Conservation (phyloP, 2,888 invertebrate species). For the Agrotis ipsilon region DNA sequence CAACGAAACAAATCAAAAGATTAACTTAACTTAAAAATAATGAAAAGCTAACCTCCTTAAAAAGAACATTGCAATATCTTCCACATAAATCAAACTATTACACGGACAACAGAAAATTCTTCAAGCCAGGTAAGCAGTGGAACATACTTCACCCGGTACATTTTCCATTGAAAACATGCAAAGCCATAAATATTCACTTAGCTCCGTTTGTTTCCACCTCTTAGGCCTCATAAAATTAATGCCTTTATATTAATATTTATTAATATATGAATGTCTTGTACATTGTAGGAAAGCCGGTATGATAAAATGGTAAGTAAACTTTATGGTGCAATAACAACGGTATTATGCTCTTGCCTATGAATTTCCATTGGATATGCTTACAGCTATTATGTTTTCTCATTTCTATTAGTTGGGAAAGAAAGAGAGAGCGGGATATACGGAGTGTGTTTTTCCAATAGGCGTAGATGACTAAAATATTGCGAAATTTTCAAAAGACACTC, state of each 20-base stretch:
- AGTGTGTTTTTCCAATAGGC: no score
- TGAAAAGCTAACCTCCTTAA: constrained; percentile 25
- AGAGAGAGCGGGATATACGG: constrained; percentile 42
- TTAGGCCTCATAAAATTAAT: constrained; percentile 89
- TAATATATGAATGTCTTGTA: constrained; percentile 83
- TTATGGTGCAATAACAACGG: constrained; percentile 85
- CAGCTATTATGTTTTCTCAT: constrained; percentile 64
- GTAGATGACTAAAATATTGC: no score
- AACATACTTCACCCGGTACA: constrained; percentile 72
- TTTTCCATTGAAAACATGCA: constrained; percentile 81
- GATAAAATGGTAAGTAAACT: constrained; percentile 86
- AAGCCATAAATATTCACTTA: constrained; percentile 87
- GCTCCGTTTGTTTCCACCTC: constrained; percentile 85
- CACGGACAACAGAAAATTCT: constrained; percentile 69
- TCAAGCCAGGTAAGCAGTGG: constrained; percentile 60
- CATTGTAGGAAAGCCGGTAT: constrained; percentile 78
- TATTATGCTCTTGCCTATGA: constrained; percentile 78
- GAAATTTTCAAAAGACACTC: no score
- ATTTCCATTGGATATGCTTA: constrained; percentile 74
- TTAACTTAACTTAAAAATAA: background rate
- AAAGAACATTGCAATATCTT: constrained; percentile 63
- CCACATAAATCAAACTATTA: constrained; percentile 69
- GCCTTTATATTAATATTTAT: constrained; percentile 88
- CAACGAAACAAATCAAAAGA: background rate
- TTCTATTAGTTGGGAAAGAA: constrained; percentile 53